These are phyloP conservation scores for Drosophila littoralis DNA, from an alignment of 1,140 invertebrate species.

Conservation along the genomic window DNA sequence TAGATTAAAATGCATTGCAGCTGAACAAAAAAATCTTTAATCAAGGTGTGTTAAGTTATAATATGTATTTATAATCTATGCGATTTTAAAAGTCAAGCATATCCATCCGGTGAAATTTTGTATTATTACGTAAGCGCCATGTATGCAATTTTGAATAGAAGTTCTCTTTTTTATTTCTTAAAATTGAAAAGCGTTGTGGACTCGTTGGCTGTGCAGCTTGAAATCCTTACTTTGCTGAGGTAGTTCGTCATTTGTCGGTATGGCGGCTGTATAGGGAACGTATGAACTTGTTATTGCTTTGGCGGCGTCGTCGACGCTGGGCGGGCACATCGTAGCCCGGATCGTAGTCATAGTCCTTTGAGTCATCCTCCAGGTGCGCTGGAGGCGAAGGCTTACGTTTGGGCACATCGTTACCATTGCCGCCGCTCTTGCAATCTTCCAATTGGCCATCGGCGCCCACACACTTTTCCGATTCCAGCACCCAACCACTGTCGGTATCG, in stretches of 20 bases:
- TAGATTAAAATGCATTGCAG: too few relatives aligned
- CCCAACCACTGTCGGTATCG: slow-evolving; percentile 33
- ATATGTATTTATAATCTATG: too few relatives aligned
- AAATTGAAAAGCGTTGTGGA: background rate
- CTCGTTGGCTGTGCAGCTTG: background rate
- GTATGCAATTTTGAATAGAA: too few relatives aligned
- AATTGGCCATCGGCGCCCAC: slow-evolving; percentile 30
- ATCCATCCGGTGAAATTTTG: too few relatives aligned
- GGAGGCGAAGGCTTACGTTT: background rate
- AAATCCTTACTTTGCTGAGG: too few relatives aligned
- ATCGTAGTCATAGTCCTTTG: background rate
- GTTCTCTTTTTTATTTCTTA: background rate
- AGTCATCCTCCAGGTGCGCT: slow-evolving; percentile 22
- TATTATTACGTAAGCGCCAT: too few relatives aligned
- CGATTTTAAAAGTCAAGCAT: too few relatives aligned
- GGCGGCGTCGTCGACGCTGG: slow-evolving; percentile 48
- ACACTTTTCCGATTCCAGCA: slow-evolving; percentile 38
- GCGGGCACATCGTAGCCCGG: slow-evolving; percentile 37
- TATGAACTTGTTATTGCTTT: slow-evolving; percentile 36
- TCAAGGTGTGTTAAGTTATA: too few relatives aligned
- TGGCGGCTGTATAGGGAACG: slow-evolving; percentile 63
- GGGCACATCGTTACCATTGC: slow-evolving; percentile 3
- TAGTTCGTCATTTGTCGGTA: background rate
- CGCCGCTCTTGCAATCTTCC: slow-evolving; percentile 46
- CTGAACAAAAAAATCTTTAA: too few relatives aligned